Percentiles rank a stretch among this genome's conserved stretches.
These are phyloP conservation scores for Eclectus roratus DNA, from an alignment of 2,113 vertebrate species.

Conservation along the genomic window DNA sequence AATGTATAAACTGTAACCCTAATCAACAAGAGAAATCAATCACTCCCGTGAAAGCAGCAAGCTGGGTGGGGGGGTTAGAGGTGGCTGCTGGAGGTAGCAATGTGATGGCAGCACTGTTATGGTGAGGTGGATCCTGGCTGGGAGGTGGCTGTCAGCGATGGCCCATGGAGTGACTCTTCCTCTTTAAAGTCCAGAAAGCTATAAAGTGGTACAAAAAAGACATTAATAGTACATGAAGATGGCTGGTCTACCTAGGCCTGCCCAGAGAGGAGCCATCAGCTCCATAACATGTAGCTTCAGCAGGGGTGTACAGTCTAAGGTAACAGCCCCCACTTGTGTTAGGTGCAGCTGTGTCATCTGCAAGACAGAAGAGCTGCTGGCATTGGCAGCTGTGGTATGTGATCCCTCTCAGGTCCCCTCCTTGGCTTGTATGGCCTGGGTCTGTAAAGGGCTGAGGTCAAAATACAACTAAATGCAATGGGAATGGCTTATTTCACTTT, in stretches of 20 bases:
- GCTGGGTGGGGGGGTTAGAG: not conserved
- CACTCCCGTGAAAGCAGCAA: rapidly evolving
- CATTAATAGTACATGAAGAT: not conserved
- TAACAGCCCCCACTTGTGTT: not conserved
- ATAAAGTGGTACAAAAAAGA: not conserved
- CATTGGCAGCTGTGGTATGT: not conserved
- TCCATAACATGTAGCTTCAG: not conserved
- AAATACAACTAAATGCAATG: not conserved
- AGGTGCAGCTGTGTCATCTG: not conserved
- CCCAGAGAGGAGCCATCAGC: not conserved
- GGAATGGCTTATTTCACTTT: not conserved
- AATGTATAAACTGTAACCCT: not conserved
- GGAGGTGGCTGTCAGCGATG: not conserved
- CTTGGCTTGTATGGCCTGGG: not conserved
- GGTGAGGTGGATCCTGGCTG: not conserved
- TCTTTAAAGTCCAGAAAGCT: not conserved
- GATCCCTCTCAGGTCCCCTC: not conserved
- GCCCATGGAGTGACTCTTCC: not conserved
- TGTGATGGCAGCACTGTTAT: not conserved
- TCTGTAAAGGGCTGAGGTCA: not conserved
- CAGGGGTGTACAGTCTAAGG: not conserved
- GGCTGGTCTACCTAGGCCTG: not conserved
- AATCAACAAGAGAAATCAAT: not conserved
- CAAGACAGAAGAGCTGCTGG: not conserved
- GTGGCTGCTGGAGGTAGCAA: not conserved